Percentiles rank a stretch among this genome's conserved stretches.
phyloP scores from a whole-genome alignment of 2,888 invertebrate genomes.

The Biston betularia region DNA sequence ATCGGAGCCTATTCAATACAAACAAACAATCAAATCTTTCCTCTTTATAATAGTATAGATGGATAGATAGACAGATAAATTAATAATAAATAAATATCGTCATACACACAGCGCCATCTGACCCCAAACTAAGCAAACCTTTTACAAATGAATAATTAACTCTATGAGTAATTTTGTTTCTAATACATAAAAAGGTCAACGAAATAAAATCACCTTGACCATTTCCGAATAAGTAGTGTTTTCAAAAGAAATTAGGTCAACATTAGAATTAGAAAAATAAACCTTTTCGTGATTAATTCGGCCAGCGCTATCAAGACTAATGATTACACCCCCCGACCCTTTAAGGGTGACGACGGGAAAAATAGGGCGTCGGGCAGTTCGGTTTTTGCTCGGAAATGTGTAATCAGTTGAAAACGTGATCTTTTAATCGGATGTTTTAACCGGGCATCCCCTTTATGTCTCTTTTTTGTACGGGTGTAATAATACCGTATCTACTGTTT shows the following conservation, averaged over 20 bases:
- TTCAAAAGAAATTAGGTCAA: conserved; percentile 19
- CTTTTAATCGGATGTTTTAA: conserved; percentile 27
- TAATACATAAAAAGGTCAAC: not conserved
- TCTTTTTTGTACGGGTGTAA: not conserved
- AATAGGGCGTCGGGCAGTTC: conserved; percentile 8
- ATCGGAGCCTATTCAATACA: too few species aligned
- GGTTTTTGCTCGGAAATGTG: conserved; percentile 30
- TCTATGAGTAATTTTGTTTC: not conserved
- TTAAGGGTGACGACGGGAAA: conserved; percentile 28
- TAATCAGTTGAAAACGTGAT: conserved; percentile 38
- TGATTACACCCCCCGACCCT: conserved; percentile 28
- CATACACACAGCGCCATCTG: too few species aligned
- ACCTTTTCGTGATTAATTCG: conserved; percentile 21
- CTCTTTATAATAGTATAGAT: too few species aligned
- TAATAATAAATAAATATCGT: too few species aligned
- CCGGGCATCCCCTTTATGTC: not conserved
- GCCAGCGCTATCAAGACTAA: conserved; percentile 15
- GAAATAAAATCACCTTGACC: conserved; percentile 6
- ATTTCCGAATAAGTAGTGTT: conserved; percentile 4
- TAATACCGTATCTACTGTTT: not conserved
- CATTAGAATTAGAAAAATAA: conserved; percentile 23
- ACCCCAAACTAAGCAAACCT: too few species aligned
- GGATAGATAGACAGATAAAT: too few species aligned
- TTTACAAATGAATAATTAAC: not conserved
- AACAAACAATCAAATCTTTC: too few species aligned